Conservation (phyloP, 2,113 vertebrate genomes). For the Cebidichthys violaceus region DNA sequence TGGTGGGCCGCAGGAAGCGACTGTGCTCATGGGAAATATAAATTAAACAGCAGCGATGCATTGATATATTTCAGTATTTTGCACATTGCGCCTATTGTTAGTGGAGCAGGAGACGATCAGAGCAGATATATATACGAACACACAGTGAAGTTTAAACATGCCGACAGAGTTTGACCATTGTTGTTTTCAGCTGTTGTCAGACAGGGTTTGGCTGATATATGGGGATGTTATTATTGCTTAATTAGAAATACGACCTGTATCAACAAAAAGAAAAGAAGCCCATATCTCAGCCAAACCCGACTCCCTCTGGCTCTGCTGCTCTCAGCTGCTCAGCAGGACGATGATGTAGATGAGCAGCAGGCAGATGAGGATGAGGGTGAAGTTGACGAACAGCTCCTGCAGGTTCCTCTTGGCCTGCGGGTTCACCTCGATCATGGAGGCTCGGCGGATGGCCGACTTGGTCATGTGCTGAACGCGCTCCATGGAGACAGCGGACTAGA, state of each 20-base stretch:
- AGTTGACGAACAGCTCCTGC: constrained; percentile 98
- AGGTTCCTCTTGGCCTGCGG: constrained; percentile 94
- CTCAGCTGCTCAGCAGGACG: constrained; percentile 90
- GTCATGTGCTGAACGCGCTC: constrained; percentile 98
- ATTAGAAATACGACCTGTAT: background rate
- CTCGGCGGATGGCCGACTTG: constrained; percentile 95
- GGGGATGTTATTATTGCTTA: background rate
- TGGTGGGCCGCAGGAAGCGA: constrained; percentile 9
- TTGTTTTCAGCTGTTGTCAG: background rate
- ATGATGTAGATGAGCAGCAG: constrained; percentile 99
- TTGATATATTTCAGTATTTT: constrained; percentile 19
- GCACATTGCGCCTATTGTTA: background rate
- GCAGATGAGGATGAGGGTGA: constrained; percentile 98
- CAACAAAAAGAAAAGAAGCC: background rate
- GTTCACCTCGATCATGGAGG: constrained; percentile 95
- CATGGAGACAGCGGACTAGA: constrained; percentile 79
- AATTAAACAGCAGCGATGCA: constrained; percentile 22
- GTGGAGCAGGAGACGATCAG: background rate
- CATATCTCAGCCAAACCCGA: constrained; percentile 12
- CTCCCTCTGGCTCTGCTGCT: background rate
- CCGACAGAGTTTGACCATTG: constrained; percentile 27
- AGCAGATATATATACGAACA: constrained; percentile 13
- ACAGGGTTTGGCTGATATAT: constrained; percentile 26
- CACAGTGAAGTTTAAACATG: constrained; percentile 28
- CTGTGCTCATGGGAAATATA: constrained; percentile 21